Evolutionary conservation across 2,113 vertebrate genomes (phyloP).

Genomic region (Paralichthys olivaceus): DNA sequence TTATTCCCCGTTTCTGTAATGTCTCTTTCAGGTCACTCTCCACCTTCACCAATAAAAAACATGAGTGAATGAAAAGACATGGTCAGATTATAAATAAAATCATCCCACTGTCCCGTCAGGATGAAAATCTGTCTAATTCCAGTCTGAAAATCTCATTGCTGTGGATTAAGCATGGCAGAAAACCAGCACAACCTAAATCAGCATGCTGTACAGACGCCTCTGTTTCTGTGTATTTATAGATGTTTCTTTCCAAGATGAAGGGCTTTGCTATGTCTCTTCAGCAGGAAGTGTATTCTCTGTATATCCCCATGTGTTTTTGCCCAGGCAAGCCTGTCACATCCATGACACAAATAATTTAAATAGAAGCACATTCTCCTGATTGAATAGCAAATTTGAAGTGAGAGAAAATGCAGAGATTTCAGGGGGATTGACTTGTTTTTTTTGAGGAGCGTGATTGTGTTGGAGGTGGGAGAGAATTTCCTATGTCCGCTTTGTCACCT

Average conservation of each 20-base stretch:
- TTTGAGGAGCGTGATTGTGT: background rate
- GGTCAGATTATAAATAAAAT: conserved; percentile 20
- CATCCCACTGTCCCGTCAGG: conserved; percentile 16
- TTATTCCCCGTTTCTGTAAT: conserved; percentile 15
- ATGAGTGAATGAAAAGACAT: conserved; percentile 1
- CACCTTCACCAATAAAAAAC: conserved; percentile 29
- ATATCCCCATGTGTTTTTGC: conserved; percentile 21
- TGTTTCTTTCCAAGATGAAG: conserved; percentile 20
- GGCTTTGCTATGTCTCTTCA: conserved; percentile 22
- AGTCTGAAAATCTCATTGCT: conserved; percentile 33
- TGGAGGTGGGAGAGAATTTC: conserved; percentile 16
- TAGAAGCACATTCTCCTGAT: background rate
- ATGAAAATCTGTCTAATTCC: conserved; percentile 40
- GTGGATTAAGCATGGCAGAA: conserved; percentile 31
- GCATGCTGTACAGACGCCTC: conserved; percentile 25
- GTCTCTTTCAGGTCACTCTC: conserved; percentile 58
- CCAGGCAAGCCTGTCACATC: conserved; percentile 7
- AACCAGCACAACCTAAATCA: conserved; percentile 38
- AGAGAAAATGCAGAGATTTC: background rate
- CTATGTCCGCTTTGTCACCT: conserved; percentile 48
- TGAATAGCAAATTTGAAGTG: background rate
- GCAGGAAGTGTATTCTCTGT: conserved; percentile 24
- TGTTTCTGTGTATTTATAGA: conserved; percentile 26
- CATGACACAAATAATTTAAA: conserved; percentile 1
- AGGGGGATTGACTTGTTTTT: background rate